phyloP scores from a whole-genome alignment of 2,113 vertebrate species.

The Gallinago jamesoni region DNA sequence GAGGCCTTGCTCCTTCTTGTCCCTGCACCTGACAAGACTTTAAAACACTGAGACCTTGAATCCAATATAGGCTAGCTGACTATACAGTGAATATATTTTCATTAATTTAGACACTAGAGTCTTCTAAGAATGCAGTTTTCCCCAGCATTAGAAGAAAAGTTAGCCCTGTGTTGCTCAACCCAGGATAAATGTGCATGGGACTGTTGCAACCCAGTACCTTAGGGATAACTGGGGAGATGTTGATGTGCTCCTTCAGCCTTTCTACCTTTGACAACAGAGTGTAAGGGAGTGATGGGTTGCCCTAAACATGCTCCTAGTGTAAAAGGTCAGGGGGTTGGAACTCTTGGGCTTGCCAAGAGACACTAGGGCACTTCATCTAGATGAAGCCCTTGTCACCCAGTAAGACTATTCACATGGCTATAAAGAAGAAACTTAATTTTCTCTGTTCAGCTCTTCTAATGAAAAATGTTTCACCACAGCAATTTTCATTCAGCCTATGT shows the following conservation, averaged over 20 bases:
- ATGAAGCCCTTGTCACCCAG: not conserved
- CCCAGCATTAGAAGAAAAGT: no score
- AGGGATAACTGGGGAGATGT: not conserved
- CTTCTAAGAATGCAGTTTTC: no score
- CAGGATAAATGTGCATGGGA: no score
- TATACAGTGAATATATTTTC: no score
- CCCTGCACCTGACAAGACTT: no score
- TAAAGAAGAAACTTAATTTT: not conserved
- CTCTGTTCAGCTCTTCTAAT: not conserved
- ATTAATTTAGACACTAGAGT: no score
- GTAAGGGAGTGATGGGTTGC: not conserved
- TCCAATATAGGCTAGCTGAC: no score
- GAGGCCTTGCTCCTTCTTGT: no score
- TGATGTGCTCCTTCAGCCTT: not conserved
- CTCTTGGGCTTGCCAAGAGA: not conserved
- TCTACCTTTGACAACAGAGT: not conserved
- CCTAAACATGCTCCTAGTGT: fast-evolving
- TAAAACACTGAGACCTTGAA: no score
- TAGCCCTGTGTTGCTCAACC: no score
- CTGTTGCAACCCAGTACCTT: not conserved
- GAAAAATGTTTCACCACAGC: not conserved
- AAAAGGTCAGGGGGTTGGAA: fast-evolving
- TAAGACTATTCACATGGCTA: not conserved
- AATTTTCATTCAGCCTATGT: not conserved
- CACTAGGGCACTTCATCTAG: not conserved